Percentiles rank a stretch among this genome's conserved stretches.
Evolutionary conservation across 2,888 invertebrate genomes (phyloP).

Genomic region (Lypha dubia): DNA sequence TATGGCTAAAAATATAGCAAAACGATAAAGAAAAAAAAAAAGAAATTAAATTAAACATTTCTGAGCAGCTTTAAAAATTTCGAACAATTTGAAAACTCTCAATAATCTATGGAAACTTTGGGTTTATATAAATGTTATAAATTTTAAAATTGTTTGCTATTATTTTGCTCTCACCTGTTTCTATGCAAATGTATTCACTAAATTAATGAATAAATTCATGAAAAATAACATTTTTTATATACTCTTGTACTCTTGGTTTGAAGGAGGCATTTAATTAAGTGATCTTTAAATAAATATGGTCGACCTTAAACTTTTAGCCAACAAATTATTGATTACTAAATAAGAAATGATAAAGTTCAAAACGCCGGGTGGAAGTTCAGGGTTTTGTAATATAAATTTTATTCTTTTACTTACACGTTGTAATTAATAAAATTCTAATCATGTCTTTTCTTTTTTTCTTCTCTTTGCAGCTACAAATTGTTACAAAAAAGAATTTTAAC

Average conservation of each 20-base stretch:
- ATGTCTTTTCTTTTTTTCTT: not conserved
- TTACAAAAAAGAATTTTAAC: not conserved
- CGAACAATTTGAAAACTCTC: no score
- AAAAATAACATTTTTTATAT: not conserved
- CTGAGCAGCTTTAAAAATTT: no score
- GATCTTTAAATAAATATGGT: conserved; percentile 24
- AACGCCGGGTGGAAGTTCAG: not conserved
- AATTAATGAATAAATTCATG: not conserved
- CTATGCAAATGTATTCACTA: not conserved
- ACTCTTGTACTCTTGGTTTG: not conserved
- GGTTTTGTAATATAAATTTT: not conserved
- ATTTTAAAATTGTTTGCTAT: not conserved
- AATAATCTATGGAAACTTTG: not conserved
- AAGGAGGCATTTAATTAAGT: conserved; percentile 28
- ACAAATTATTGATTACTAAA: conserved; percentile 15
- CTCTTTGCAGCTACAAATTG: conserved; percentile 55
- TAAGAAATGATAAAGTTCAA: not conserved
- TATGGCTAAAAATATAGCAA: not conserved
- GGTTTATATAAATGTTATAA: no score
- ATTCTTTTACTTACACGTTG: not conserved
- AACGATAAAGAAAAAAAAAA: not conserved
- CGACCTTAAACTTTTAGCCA: conserved; percentile 20
- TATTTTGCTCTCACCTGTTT: not conserved
- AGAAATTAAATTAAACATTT: not conserved
- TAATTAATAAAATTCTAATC: not conserved